phyloP scores from a whole-genome alignment of 1,140 invertebrate species.

The Zaprionus taronus region DNA sequence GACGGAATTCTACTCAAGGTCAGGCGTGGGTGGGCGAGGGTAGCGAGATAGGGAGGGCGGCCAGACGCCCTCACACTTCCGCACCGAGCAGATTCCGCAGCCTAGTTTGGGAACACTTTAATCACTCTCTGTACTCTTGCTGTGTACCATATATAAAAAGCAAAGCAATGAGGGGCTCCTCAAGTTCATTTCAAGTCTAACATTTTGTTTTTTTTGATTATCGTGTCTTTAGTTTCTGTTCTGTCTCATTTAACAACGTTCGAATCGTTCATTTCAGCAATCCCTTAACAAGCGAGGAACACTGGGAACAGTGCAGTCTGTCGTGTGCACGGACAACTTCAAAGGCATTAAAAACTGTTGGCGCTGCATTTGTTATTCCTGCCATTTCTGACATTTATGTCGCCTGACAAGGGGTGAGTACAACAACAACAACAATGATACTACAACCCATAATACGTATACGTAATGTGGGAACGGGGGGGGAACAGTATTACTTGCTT shows the following conservation, averaged over 20 bases:
- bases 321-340: not conserved
- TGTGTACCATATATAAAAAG: too few species aligned
- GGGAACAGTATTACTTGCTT: not conserved
- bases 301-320: not conserved
- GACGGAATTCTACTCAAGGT: slow-evolving; percentile 32
- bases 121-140: not conserved
- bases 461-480: not conserved
- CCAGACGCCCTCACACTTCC: slow-evolving; percentile 7
- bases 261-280: slow-evolving; percentile 1
- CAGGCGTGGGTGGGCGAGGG: not conserved
- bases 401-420: slow-evolving; percentile 63
- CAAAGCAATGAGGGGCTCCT: too few species aligned
- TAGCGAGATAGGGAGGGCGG: slow-evolving; percentile 16
- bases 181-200: too few species aligned
- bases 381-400: slow-evolving; percentile 64
- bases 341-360: slow-evolving; percentile 24
- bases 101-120: slow-evolving; percentile 1
- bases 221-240: not conserved
- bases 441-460: not conserved
- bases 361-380: slow-evolving; percentile 38
- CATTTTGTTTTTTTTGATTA: too few species aligned
- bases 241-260: not conserved
- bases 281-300: not conserved
- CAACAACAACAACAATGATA: not conserved
- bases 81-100: not conserved